phyloP scores from a whole-genome alignment of 2,113 vertebrate species.

The Cochlearius cochlearius region DNA sequence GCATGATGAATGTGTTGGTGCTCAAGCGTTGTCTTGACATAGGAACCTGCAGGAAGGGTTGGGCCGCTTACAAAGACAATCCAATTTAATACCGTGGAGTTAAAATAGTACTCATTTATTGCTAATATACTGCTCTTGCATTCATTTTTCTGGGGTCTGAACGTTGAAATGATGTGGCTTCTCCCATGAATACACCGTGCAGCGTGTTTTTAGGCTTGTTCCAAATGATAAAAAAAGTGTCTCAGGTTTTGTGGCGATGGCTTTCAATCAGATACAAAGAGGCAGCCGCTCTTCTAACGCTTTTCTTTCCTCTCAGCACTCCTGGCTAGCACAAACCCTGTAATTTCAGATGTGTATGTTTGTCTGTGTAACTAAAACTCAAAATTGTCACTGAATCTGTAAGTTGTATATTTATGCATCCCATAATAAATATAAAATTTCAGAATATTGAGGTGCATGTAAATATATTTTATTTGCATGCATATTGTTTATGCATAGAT shows the following conservation, averaged over 20 bases:
- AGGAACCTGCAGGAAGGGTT: neutral
- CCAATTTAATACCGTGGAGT: neutral
- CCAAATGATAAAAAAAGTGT: neutral
- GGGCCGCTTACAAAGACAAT: neutral
- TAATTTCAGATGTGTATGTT: neutral
- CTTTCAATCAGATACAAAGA: neutral
- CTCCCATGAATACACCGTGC: rapidly evolving
- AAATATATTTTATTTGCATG: neutral
- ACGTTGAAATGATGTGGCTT: neutral
- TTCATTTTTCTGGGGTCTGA: neutral
- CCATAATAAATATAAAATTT: neutral
- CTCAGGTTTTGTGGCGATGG: neutral
- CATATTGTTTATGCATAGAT: neutral
- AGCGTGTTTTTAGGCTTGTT: neutral
- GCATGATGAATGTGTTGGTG: neutral
- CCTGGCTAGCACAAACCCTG: neutral
- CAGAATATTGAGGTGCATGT: neutral
- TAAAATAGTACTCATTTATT: neutral
- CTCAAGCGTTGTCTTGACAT: neutral
- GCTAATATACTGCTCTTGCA: rapidly evolving
- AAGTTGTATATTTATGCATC: neutral
- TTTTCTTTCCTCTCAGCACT: neutral
- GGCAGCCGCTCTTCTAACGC: rapidly evolving
- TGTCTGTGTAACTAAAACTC: neutral
- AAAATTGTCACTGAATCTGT: neutral